phyloP scores from a whole-genome alignment of 2,797 vertebrate genomes.

The Carduelis carduelis region DNA sequence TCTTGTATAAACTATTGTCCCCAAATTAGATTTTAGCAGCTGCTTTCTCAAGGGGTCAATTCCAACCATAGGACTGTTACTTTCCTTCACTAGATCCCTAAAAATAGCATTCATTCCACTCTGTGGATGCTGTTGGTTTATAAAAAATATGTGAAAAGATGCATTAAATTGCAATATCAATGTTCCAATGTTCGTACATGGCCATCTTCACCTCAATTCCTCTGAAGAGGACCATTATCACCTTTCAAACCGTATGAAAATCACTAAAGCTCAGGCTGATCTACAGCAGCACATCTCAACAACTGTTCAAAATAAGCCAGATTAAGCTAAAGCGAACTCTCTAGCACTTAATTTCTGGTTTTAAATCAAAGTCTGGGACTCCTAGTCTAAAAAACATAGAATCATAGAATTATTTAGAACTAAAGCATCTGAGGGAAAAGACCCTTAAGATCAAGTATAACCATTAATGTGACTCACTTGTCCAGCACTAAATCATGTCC shows the following conservation, averaged over 20 bases:
- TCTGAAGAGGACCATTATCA: neutral
- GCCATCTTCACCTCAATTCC: neutral
- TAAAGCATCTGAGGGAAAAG: neutral
- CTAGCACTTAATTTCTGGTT: neutral
- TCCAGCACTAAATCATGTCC: neutral
- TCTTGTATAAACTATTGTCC: neutral
- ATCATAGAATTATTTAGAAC: neutral
- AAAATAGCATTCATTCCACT: neutral
- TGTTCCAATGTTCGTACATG: accelerated
- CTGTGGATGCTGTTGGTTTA: neutral
- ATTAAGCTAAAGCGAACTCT: neutral
- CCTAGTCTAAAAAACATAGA: neutral
- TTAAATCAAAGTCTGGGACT: neutral
- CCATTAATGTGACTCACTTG: neutral
- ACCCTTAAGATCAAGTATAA: neutral
- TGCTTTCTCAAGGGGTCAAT: neutral
- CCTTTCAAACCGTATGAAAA: neutral
- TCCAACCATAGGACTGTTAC: neutral
- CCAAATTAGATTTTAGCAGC: neutral
- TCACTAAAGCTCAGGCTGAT: neutral
- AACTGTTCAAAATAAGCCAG: neutral
- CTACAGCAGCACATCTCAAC: neutral
- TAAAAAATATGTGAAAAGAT: neutral
- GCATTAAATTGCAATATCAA: neutral
- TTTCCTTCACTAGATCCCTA: neutral